A percentile compares a stretch with the other conserved stretches of the same genome.
These are phyloP conservation scores for Scaptodrosophila lebanonensis DNA, from an alignment of 1,140 invertebrate genomes.

Conservation along the genomic window DNA sequence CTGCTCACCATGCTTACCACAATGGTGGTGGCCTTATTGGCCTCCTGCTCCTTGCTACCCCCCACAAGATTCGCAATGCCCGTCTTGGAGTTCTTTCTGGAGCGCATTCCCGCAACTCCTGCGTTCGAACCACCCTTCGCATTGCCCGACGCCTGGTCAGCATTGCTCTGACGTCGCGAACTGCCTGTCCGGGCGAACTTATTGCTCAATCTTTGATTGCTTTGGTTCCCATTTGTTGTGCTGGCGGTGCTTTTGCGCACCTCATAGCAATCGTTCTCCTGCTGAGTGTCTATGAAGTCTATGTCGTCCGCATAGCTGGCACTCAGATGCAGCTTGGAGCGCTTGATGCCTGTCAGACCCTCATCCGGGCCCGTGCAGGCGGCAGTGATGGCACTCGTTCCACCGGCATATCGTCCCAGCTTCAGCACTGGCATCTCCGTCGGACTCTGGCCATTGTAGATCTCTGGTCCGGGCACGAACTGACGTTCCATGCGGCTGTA, in stretches of 20 bases:
- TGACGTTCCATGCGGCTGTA: slow-evolving; percentile 63
- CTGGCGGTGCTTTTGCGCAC: slow-evolving; percentile 69
- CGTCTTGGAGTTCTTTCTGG: slow-evolving; percentile 68
- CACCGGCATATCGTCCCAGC: slow-evolving; percentile 79
- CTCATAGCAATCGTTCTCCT: slow-evolving; percentile 79
- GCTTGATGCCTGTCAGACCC: slow-evolving; percentile 85
- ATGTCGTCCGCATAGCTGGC: slow-evolving; percentile 82
- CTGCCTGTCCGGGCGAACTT: slow-evolving; percentile 44
- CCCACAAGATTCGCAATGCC: slow-evolving; percentile 43
- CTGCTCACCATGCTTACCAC: slow-evolving; percentile 66
- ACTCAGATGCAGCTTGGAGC: slow-evolving; percentile 82
- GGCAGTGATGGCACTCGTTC: slow-evolving; percentile 80
- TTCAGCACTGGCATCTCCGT: slow-evolving; percentile 82
- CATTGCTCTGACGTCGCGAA: slow-evolving; percentile 48
- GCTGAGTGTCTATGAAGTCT: slow-evolving; percentile 85
- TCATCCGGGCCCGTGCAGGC: slow-evolving; percentile 87
- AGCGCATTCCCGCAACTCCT: slow-evolving; percentile 51
- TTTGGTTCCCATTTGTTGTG: slow-evolving; percentile 19
- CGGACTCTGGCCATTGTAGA: slow-evolving; percentile 82
- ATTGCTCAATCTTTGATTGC: slow-evolving; percentile 42
- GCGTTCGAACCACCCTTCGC: background rate
- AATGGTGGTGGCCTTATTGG: slow-evolving; percentile 54
- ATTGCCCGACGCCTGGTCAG: slow-evolving; percentile 29
- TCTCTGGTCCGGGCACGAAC: slow-evolving; percentile 78
- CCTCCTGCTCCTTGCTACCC: background rate